Percentiles rank a stretch among this genome's conserved stretches.
phyloP scores from a whole-genome alignment of 2,888 invertebrate genomes.

The Macroteleia sp. region DNA sequence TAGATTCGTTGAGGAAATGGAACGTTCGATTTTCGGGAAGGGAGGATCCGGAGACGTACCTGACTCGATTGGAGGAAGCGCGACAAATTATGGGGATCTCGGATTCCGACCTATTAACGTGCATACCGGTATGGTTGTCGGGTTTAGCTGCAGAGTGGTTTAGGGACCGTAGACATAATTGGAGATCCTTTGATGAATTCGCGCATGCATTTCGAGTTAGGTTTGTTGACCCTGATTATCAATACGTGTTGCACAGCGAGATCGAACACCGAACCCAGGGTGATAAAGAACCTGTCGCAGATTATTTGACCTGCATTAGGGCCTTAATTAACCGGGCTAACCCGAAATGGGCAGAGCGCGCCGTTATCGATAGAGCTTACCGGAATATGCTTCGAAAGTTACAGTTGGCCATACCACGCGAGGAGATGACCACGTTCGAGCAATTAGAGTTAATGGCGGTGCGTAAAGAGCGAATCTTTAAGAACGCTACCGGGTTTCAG shows the following conservation, averaged over 20 bases:
- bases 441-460: not conserved
- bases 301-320: not conserved
- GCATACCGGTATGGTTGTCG: not conserved
- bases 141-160: constrained; percentile 21
- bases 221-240: constrained; percentile 16
- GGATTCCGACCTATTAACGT: not conserved
- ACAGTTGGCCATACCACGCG: not conserved
- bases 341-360: not conserved
- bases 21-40: not conserved
- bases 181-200: constrained; percentile 7
- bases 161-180: not conserved
- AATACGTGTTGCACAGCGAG: not conserved
- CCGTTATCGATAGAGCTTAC: not conserved
- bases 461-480: not conserved
- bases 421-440: not conserved
- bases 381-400: not conserved
- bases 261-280: not conserved
- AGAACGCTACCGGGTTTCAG: not conserved
- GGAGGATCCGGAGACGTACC: constrained; percentile 8
- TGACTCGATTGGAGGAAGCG: not conserved
- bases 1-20: too few relatives aligned
- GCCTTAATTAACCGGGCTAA: not conserved
- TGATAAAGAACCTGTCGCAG: not conserved
- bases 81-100: not conserved
- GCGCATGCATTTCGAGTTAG: not conserved